A percentile compares a stretch with the other conserved stretches of the same genome.
Conservation (phyloP, 2,888 invertebrate species). For the Dasysyrphus tricinctus region DNA sequence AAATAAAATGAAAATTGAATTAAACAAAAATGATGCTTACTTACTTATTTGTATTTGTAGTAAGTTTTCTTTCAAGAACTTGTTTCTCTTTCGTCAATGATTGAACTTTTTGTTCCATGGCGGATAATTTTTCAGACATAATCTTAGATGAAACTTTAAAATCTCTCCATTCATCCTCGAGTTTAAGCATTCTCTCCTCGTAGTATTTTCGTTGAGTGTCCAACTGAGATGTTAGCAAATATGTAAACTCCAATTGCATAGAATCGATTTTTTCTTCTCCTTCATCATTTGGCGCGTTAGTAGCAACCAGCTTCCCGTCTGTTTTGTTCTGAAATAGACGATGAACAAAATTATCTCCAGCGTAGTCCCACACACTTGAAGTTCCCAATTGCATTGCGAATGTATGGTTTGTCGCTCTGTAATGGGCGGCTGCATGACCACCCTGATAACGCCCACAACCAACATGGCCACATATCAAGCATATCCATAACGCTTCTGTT, state of each 20-base stretch:
- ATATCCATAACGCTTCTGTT: conserved; percentile 97
- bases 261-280: conserved; percentile 94
- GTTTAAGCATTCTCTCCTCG: conserved; percentile 89
- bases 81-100: conserved; percentile 87
- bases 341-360: conserved; percentile 95
- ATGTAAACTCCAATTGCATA: conserved; percentile 97
- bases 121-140: conserved; percentile 84
- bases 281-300: conserved; percentile 87
- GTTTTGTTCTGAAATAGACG: conserved; percentile 97
- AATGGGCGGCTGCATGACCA: conserved; percentile 98
- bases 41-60: conserved; percentile 86
- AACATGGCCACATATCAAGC: conserved; percentile 98
- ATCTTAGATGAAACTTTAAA: conserved; percentile 85
- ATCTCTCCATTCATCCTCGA: conserved; percentile 86
- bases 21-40: conserved; percentile 17
- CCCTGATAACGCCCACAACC: conserved; percentile 96
- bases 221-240: conserved; percentile 96
- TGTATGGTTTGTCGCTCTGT: conserved; percentile 97
- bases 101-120: conserved; percentile 84
- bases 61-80: conserved; percentile 88
- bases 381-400: conserved; percentile 98
- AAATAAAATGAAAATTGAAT: neutral
- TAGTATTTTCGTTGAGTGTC: conserved; percentile 97
- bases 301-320: conserved; percentile 97
- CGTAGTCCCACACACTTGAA: conserved; percentile 99